A percentile compares a stretch with the other conserved stretches of the same genome.
These are phyloP conservation scores for Merops nubicus DNA, from an alignment of 2,113 vertebrate genomes.

Conservation along the genomic window DNA sequence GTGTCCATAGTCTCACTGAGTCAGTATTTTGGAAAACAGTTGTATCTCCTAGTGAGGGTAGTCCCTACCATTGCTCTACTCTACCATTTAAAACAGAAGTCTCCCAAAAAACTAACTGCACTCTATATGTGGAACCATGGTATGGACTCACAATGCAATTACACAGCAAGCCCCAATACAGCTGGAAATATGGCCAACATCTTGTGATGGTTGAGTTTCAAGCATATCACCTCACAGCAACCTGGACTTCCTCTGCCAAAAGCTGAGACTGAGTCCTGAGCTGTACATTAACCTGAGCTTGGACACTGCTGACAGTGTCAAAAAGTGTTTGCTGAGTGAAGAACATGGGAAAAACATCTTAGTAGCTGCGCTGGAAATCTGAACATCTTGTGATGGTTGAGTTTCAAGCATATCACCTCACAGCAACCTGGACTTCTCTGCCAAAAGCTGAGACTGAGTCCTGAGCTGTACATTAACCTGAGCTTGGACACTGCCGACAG, in stretches of 20 bases:
- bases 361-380: not conserved
- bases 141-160: not conserved
- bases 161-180: not conserved
- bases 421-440: not conserved
- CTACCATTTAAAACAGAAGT: not conserved
- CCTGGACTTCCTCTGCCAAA: not conserved
- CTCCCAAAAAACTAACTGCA: not conserved
- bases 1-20: not conserved
- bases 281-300: not conserved
- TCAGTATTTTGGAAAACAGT: not conserved
- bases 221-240: not conserved
- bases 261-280: not conserved
- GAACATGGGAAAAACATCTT: no score
- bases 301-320: not conserved
- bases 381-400: not conserved
- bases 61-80: not conserved
- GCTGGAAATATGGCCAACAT: not conserved
- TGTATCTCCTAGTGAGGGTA: not conserved
- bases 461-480: not conserved
- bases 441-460: not conserved
- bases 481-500: not conserved
- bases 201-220: not conserved
- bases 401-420: not conserved
- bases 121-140: not conserved
- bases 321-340: not conserved